Conservation (phyloP, 1,140 invertebrate species). For the Lepidotrigona ventralis region DNA sequence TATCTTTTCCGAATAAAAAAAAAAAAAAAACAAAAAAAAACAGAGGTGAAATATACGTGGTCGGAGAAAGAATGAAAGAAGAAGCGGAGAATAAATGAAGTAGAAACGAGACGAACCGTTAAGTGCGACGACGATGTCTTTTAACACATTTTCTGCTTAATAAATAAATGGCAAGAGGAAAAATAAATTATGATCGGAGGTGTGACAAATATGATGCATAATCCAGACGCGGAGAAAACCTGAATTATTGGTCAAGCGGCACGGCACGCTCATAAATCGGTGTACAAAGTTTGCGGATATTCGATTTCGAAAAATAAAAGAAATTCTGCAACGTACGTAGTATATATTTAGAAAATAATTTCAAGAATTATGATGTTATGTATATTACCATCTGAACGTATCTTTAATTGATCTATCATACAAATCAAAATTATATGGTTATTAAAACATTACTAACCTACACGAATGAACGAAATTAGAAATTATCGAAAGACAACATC, state of each 20-base stretch:
- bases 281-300: background rate
- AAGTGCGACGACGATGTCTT: constrained; percentile 1
- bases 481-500: too few species aligned
- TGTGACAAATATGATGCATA: background rate
- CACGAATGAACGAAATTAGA: too few species aligned
- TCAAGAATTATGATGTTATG: background rate
- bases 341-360: background rate
- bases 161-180: background rate
- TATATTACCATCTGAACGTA: too few species aligned
- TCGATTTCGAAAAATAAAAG: background rate
- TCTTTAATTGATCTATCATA: too few species aligned
- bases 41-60: background rate
- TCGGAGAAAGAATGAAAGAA: background rate
- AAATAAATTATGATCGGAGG: background rate
- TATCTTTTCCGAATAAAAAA: too few species aligned
- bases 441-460: too few species aligned
- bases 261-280: background rate
- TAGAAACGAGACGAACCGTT: background rate
- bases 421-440: too few species aligned
- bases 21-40: background rate
- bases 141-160: background rate
- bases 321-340: background rate
- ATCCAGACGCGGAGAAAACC: background rate
- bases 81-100: too few species aligned
- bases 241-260: constrained; percentile 6